Evolutionary conservation across 2,797 vertebrate genomes (phyloP), one percentile per base, ranked within the genome.

Genomic region (Cirrhinus mrigala): DNA sequence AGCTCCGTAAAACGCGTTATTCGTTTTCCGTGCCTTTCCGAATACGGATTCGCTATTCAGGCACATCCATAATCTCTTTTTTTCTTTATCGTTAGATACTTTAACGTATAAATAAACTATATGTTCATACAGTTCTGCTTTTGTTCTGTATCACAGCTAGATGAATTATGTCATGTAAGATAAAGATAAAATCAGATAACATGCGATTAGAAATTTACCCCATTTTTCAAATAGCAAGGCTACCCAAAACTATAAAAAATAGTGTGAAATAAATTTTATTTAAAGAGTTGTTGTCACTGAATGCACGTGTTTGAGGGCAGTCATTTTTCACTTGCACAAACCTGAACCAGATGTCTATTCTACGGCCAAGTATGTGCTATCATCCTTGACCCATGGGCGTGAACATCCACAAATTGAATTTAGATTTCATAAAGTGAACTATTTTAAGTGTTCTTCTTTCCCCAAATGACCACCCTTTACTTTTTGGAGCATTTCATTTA

Each of bases 311-410:
- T 60, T 81, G 71, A 85, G 44, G 73, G 70, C 22, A 22, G 78
- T 66, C 16, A 84, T 87, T 88, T 74, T 85, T 24, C 46, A 77
- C 52, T 85, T 56, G 46, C 12, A 79, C 66, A 86, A 89, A 90
- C 87, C 52, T 75, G 24, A 82, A 88, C 82, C 88, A 89, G 87
- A 88, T 90, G 84, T 70, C 52, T 85, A 20, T 80, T 83, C 52
- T 46, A 71, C 33, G 71, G 68, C 18, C 85, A 90, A 86, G 69
- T 81, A 64, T 86, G 83, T 87, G 83, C 24, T 75, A 69, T 81
- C 60, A 66, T 88, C 77, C 79, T n/a, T 83, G 84, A 88, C 86
- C 75, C 64, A 74, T 64, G 52, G 73, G 81, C 37, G 73, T 86
- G 87, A 89, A 89, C 54, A 86, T 84, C 81, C 89, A 75, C 77